These are phyloP conservation scores for Hoplodrina blanda DNA, from an alignment of 2,888 invertebrate species.

Conservation along the genomic window DNA sequence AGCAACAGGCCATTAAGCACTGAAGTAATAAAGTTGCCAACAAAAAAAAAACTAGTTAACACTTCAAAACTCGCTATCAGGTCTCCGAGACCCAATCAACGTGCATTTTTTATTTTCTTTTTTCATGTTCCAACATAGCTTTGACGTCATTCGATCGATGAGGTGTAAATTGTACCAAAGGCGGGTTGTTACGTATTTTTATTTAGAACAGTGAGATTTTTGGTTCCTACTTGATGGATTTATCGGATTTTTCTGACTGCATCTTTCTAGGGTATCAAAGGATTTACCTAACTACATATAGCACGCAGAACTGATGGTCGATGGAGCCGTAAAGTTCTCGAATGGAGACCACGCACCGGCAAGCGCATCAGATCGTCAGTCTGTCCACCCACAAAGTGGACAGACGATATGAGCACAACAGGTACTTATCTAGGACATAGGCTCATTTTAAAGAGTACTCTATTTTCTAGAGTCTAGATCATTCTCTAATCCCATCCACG, in stretches of 20 bases:
- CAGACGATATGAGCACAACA: no score
- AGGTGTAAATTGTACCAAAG: slow-evolving; percentile 53
- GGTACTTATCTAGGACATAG: no score
- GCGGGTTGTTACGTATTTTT: slow-evolving; percentile 34
- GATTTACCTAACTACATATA: not conserved
- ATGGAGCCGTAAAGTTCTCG: no score
- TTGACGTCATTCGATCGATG: slow-evolving; percentile 42
- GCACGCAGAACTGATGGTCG: no score
- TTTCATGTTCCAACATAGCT: slow-evolving; percentile 45
- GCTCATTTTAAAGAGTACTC: no score
- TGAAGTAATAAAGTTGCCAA: slow-evolving; percentile 50
- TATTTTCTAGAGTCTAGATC: no score
- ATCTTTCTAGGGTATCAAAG: not conserved
- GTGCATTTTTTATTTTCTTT: slow-evolving; percentile 29
- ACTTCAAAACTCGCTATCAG: slow-evolving; percentile 56
- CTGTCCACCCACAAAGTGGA: no score
- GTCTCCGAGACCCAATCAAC: slow-evolving; percentile 58
- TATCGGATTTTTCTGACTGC: not conserved
- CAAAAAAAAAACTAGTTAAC: slow-evolving; percentile 49
- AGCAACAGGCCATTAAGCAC: slow-evolving; percentile 53
- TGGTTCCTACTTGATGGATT: not conserved
- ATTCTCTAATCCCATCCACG: no score
- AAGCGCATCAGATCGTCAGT: no score
- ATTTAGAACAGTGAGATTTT: slow-evolving; percentile 13
- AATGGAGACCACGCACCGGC: no score